phyloP scores from a whole-genome alignment of 2,113 vertebrate genomes.

The Limanda limanda region DNA sequence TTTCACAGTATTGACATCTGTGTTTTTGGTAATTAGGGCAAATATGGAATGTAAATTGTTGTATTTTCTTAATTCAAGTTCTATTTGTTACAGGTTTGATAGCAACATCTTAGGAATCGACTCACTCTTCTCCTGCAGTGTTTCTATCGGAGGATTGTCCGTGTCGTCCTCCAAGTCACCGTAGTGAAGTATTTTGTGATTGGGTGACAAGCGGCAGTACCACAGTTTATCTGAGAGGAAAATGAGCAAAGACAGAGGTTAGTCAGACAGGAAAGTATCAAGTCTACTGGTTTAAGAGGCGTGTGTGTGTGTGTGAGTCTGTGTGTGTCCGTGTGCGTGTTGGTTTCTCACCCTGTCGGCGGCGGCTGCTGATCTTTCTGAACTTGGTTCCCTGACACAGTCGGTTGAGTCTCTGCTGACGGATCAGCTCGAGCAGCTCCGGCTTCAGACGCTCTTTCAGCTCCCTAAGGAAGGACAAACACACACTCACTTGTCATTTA shows the following conservation, averaged over 20 bases:
- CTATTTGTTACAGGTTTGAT: no score
- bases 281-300: neutral
- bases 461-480: slow-evolving; percentile 79
- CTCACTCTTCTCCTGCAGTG: slow-evolving; percentile 92
- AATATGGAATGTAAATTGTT: no score
- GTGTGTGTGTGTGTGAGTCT: neutral
- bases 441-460: slow-evolving; percentile 94
- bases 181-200: slow-evolving; percentile 97
- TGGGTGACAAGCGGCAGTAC: slow-evolving; percentile 96
- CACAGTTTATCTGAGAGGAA: slow-evolving; percentile 90
- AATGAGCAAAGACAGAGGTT: neutral
- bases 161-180: slow-evolving; percentile 90
- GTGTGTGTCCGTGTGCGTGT: no score
- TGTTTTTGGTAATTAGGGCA: no score
- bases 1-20: no score
- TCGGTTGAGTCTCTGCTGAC: slow-evolving; percentile 92
- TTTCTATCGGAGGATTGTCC: slow-evolving; percentile 86
- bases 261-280: neutral
- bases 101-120: no score
- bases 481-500: neutral
- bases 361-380: slow-evolving; percentile 94
- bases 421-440: slow-evolving; percentile 91
- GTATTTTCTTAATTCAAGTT: no score
- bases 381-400: slow-evolving; percentile 95
- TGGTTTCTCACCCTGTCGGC: slow-evolving; percentile 87